These are phyloP conservation scores for Choloepus hoffmanni DNA, from an alignment of 2,113 vertebrate species.

Conservation along the genomic window DNA sequence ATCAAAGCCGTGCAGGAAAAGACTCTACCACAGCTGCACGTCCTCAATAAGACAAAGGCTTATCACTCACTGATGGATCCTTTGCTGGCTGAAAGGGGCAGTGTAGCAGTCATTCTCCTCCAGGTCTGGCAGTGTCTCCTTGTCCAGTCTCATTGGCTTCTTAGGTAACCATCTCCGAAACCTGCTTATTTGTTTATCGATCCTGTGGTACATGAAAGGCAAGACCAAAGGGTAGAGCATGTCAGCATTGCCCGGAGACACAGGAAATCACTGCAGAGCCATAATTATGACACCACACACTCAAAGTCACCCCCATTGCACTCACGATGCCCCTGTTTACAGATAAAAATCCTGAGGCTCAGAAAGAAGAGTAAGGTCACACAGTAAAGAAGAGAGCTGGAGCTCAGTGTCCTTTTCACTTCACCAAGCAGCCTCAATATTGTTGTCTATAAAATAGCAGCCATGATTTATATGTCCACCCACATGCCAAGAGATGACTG, in stretches of 20 bases:
- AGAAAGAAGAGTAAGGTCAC: background rate
- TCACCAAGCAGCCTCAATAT: background rate
- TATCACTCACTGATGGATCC: slow-evolving; percentile 95
- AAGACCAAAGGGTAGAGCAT: slow-evolving; percentile 78
- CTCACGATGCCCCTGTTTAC: background rate
- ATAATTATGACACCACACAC: background rate
- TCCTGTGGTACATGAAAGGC: slow-evolving; percentile 88
- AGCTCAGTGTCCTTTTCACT: background rate
- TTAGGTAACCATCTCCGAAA: slow-evolving; percentile 96
- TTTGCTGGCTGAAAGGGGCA: slow-evolving; percentile 96
- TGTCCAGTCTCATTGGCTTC: slow-evolving; percentile 96
- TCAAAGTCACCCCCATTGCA: background rate
- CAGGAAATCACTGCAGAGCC: background rate
- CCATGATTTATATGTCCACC: background rate
- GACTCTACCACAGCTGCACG: background rate
- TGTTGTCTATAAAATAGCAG: background rate
- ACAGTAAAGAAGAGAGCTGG: background rate
- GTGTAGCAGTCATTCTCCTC: slow-evolving; percentile 98
- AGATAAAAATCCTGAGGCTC: background rate
- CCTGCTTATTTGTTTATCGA: slow-evolving; percentile 97
- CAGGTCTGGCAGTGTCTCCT: slow-evolving; percentile 94
- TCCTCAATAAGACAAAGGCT: background rate
- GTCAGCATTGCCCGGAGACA: slow-evolving; percentile 55
- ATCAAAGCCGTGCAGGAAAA: background rate
- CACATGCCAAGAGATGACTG: background rate